Conservation (phyloP, 2,797 vertebrate genomes). For the Microctenopoma stevenorrisi region DNA sequence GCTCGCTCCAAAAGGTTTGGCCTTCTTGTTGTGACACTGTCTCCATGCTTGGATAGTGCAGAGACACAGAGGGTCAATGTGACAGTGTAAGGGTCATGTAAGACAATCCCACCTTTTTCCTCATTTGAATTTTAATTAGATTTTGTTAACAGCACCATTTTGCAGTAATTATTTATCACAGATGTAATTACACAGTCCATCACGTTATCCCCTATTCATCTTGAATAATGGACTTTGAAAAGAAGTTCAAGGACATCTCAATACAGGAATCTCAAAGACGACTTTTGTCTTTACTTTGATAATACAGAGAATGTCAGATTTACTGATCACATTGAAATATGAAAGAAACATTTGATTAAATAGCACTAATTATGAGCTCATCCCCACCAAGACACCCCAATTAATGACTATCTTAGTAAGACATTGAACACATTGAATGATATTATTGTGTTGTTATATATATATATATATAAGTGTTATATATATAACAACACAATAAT, state of each 20-base stretch:
- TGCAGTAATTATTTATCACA: slow-evolving; percentile 78
- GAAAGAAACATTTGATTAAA: slow-evolving; percentile 27
- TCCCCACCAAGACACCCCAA: not conserved
- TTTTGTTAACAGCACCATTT: slow-evolving; percentile 71
- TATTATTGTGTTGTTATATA: no score
- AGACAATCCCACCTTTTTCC: slow-evolving; percentile 44
- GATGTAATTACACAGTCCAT: slow-evolving; percentile 77
- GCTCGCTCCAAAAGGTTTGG: not conserved
- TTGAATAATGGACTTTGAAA: slow-evolving; percentile 67
- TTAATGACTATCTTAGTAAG: not conserved
- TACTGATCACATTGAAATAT: slow-evolving; percentile 46
- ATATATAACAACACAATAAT: no score
- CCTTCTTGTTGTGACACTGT: slow-evolving; percentile 33
- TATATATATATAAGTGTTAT: no score
- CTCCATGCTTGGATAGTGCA: slow-evolving; percentile 24
- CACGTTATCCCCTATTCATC: slow-evolving; percentile 67
- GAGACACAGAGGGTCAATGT: slow-evolving; percentile 33
- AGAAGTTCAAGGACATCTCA: slow-evolving; percentile 56
- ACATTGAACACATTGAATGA: no score
- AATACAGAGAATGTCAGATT: slow-evolving; percentile 44
- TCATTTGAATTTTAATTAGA: slow-evolving; percentile 72
- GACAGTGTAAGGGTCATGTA: slow-evolving; percentile 46
- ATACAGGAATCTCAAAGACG: slow-evolving; percentile 31
- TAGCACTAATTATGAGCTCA: slow-evolving; percentile 26
- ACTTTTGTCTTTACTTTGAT: slow-evolving; percentile 50